phyloP scores from a whole-genome alignment of 1,140 invertebrate species.

The Octopus sinensis region DNA sequence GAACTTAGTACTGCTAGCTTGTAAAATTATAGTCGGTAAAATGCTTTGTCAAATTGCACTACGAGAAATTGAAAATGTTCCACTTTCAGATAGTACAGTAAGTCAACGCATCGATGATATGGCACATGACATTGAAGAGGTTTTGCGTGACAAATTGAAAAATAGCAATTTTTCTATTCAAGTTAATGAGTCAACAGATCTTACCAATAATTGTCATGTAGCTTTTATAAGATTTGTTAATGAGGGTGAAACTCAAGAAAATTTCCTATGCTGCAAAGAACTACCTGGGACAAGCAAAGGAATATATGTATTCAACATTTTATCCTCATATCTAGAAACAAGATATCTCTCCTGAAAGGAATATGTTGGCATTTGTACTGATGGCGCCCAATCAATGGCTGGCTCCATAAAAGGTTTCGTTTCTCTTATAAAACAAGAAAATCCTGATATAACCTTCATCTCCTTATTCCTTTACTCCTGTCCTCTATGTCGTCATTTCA shows the following conservation, averaged over 20 bases:
- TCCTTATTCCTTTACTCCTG: no score
- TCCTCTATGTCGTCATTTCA: no score
- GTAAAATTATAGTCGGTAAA: constrained; percentile 5
- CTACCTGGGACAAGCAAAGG: constrained; percentile 7
- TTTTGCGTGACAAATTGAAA: constrained; percentile 4
- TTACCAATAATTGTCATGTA: neutral
- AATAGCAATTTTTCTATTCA: constrained; percentile 8
- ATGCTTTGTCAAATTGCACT: neutral
- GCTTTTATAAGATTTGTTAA: constrained; percentile 8
- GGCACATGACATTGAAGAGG: constrained; percentile 2
- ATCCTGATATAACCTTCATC: neutral
- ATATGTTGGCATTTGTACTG: constrained; percentile 4
- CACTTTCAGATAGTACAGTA: constrained; percentile 8
- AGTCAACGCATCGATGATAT: constrained; percentile 7
- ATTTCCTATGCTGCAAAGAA: constrained; percentile 3
- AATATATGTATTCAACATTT: neutral
- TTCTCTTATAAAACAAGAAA: constrained; percentile 8
- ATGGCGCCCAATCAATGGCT: neutral
- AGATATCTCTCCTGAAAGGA: neutral
- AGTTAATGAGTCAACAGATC: neutral
- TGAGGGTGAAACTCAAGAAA: constrained; percentile 7
- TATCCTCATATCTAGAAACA: neutral
- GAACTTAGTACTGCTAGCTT: constrained; percentile 1
- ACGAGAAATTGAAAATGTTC: neutral
- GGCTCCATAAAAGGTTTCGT: constrained; percentile 7